Conservation (phyloP, 2,888 invertebrate species). For the Lutraria lutraria region DNA sequence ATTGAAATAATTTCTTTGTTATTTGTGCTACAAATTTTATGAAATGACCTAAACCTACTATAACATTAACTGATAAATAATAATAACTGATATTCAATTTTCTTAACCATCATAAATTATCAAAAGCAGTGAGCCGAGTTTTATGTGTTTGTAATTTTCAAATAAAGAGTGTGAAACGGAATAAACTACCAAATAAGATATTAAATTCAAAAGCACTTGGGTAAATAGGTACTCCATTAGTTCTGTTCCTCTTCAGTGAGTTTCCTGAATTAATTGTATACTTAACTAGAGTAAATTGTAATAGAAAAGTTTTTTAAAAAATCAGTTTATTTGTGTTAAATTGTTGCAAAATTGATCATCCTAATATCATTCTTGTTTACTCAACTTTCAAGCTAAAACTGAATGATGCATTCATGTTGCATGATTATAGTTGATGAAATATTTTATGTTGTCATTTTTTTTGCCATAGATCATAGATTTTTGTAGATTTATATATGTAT, state of each 20-base stretch:
- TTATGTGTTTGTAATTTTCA: conserved; percentile 66
- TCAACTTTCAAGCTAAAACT: background rate
- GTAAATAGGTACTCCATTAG: conserved; percentile 60
- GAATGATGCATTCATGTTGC: background rate
- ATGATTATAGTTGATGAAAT: background rate
- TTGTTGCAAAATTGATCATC: conserved; percentile 41
- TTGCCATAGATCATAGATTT: background rate
- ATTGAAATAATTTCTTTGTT: background rate
- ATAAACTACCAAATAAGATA: conserved; percentile 69
- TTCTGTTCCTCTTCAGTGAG: conserved; percentile 33
- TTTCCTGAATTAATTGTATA: conserved; percentile 47
- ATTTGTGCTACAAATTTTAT: conserved; percentile 45
- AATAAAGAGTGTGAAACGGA: conserved; percentile 59
- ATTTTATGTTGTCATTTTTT: background rate
- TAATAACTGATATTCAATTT: conserved; percentile 50
- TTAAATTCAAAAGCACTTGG: conserved; percentile 61
- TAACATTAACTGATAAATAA: conserved; percentile 53
- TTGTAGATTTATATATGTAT: background rate
- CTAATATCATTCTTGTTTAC: background rate
- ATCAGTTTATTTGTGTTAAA: conserved; percentile 36
- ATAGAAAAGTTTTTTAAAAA: conserved; percentile 48
- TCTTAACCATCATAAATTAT: conserved; percentile 48
- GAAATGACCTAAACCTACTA: conserved; percentile 17
- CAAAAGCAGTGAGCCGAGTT: conserved; percentile 48
- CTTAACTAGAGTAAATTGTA: conserved; percentile 30